Conservation (phyloP, 2,797 vertebrate genomes). For the Epinephelus awoara region DNA sequence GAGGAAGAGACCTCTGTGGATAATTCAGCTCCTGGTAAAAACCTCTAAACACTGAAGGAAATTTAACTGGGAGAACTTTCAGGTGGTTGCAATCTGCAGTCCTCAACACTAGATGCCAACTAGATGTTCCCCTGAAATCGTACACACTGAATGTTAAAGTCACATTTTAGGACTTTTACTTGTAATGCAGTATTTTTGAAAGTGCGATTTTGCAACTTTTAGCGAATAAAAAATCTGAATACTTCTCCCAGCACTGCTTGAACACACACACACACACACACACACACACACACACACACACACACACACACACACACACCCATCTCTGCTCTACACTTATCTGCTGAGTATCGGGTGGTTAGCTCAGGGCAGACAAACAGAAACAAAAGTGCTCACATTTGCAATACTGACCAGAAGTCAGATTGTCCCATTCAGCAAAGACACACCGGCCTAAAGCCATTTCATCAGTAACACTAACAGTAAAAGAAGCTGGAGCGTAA, state of each 20-base stretch:
- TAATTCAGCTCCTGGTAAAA: too few relatives aligned
- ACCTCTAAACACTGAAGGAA: too few relatives aligned
- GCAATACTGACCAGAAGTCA: conserved; percentile 52
- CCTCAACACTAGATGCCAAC: too few relatives aligned
- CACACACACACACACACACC: background rate
- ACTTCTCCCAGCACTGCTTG: background rate
- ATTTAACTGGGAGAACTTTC: too few relatives aligned
- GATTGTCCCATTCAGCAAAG: conserved; percentile 64
- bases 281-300: background rate
- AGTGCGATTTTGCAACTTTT: too few relatives aligned
- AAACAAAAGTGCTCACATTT: conserved; percentile 63
- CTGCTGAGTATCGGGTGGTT: conserved; percentile 16
- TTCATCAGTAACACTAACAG: conserved; percentile 48
- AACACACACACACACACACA: background rate
- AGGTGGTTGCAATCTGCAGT: too few relatives aligned
- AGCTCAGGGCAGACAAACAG: conserved; percentile 32
- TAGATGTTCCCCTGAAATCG: too few relatives aligned
- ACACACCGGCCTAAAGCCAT: conserved; percentile 49
- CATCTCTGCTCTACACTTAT: background rate
- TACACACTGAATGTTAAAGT: too few relatives aligned
- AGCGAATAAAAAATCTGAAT: too few relatives aligned
- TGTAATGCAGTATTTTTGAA: too few relatives aligned
- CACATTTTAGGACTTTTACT: background rate
- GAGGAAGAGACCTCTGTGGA: too few relatives aligned
- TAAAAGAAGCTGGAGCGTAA: background rate